phyloP scores from a whole-genome alignment of 2,888 invertebrate species.

The Poecilobothrus nobilitatus region DNA sequence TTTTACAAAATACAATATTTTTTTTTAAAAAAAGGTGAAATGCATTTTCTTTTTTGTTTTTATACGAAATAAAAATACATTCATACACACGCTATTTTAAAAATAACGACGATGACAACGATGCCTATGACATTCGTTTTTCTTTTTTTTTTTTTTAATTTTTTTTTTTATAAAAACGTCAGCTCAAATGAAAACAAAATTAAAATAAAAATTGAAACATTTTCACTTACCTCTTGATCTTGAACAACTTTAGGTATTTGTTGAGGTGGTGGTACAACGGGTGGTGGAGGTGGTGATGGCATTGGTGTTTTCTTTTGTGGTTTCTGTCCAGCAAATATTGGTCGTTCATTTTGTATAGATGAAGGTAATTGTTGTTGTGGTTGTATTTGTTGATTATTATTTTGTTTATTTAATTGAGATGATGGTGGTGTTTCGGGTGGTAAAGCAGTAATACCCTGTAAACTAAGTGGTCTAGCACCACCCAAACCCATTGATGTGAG shows the following conservation, averaged over 20 bases:
- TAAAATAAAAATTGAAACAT: neutral
- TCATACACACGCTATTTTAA: neutral
- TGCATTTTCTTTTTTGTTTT: neutral
- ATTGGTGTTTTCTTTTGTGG: slow-evolving; percentile 29
- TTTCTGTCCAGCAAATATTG: slow-evolving; percentile 14
- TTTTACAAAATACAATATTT: too few relatives aligned
- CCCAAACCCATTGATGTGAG: slow-evolving; percentile 66
- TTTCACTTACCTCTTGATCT: slow-evolving; percentile 51
- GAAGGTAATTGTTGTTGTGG: slow-evolving; percentile 24
- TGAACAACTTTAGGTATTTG: slow-evolving; percentile 44
- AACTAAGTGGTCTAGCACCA: slow-evolving; percentile 67
- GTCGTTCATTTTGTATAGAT: neutral
- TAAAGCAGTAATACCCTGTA: slow-evolving; percentile 48
- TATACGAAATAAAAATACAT: neutral
- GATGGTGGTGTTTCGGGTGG: slow-evolving; percentile 42
- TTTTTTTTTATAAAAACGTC: neutral
- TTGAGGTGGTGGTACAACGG: slow-evolving; percentile 45
- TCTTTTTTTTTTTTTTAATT: neutral
- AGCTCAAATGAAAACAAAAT: neutral
- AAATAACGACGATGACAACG: too few relatives aligned
- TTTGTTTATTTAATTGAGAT: slow-evolving; percentile 22
- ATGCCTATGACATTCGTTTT: too few relatives aligned
- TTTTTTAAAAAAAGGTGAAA: neutral
- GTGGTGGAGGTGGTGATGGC: slow-evolving; percentile 46
- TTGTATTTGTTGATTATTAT: slow-evolving; percentile 27